Evolutionary conservation across 2,113 vertebrate species (phyloP).

Genomic region (Tricholaema leucomelas): DNA sequence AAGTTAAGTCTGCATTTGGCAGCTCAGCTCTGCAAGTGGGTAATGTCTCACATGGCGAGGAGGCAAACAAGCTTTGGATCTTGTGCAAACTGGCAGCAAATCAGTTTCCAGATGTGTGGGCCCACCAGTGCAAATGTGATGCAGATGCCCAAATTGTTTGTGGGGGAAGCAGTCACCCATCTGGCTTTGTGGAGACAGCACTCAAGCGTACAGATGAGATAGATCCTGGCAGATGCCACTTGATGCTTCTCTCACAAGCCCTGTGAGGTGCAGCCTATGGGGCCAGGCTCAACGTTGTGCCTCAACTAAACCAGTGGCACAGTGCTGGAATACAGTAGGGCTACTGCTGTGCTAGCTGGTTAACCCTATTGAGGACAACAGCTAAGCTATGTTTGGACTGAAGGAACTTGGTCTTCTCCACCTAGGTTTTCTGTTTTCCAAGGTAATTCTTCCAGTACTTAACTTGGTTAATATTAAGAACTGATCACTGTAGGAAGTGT

Average conservation of each 20-base stretch:
- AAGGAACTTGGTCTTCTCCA: background rate
- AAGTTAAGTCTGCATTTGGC: background rate
- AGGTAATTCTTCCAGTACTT: background rate
- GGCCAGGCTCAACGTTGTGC: rapidly evolving
- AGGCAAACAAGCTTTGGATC: background rate
- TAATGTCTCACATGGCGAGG: background rate
- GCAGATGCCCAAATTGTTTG: background rate
- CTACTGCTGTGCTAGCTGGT: background rate
- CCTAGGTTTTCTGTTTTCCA: background rate
- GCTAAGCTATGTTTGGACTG: background rate
- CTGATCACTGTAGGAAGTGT: background rate
- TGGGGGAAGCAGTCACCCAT: background rate
- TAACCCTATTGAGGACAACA: rapidly evolving
- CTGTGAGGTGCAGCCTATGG: rapidly evolving
- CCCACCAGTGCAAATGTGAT: background rate
- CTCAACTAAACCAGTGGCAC: rapidly evolving
- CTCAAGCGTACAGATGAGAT: background rate
- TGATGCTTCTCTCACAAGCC: background rate
- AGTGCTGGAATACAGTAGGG: background rate
- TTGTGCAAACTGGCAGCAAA: background rate
- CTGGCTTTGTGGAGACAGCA: background rate
- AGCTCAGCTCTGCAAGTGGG: background rate
- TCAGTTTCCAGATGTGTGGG: background rate
- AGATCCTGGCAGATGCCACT: background rate
- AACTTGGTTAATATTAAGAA: background rate